A percentile compares a stretch with the other conserved stretches of the same genome.
Conservation (phyloP, 2,113 vertebrate species). For the Connochaetes taurinus region DNA sequence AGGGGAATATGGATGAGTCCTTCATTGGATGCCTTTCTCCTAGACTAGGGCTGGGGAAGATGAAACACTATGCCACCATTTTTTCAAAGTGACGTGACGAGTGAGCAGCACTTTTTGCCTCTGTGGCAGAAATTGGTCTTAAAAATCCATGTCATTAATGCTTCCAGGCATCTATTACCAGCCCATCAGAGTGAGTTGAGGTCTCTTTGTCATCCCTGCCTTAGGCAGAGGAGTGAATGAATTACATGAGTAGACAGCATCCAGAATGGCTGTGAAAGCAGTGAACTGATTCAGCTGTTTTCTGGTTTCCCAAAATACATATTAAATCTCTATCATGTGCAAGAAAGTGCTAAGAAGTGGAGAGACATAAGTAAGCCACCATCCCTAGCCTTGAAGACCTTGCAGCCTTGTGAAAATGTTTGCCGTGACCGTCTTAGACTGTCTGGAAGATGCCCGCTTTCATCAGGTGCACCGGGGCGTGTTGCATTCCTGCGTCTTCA, state of each 20-base stretch:
- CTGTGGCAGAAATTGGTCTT: neutral
- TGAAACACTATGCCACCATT: fast-evolving
- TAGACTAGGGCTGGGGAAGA: neutral
- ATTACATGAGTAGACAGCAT: neutral
- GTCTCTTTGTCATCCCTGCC: neutral
- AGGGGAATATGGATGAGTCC: neutral
- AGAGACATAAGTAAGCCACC: neutral
- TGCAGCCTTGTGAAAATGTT: neutral
- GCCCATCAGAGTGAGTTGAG: neutral
- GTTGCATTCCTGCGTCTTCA: neutral
- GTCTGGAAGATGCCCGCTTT: neutral
- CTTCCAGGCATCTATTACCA: neutral
- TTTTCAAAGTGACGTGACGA: neutral
- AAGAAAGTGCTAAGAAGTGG: neutral
- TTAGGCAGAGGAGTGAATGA: neutral
- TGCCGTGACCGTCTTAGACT: fast-evolving
- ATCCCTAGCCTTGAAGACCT: neutral
- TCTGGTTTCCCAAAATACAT: neutral
- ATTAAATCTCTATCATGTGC: neutral
- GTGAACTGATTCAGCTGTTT: neutral
- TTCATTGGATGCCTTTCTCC: neutral
- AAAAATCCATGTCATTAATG: neutral
- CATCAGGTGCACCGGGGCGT: neutral
- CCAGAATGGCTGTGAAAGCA: neutral
- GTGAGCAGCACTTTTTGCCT: neutral